A percentile compares a stretch with the other conserved stretches of the same genome.
Conservation (phyloP, 2,113 vertebrate species). For the Pelodiscus sinensis region DNA sequence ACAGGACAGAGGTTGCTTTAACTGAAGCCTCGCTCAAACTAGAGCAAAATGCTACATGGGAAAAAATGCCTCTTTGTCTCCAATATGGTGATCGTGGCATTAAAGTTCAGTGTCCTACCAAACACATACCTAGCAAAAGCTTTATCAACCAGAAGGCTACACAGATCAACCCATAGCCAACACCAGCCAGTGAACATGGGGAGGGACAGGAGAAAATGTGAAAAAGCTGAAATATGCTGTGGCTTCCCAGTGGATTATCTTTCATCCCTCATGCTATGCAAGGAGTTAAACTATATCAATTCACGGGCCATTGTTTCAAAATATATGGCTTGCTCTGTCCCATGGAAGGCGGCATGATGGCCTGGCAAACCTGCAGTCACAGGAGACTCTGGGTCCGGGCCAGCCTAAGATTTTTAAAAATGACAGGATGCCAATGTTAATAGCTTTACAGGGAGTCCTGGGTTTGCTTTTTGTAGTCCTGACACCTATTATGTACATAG, state of each 20-base stretch:
- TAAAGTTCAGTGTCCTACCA: not conserved
- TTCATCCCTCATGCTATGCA: not conserved
- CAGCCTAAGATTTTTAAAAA: constrained; percentile 10
- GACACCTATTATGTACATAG: not conserved
- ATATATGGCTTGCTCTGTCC: not conserved
- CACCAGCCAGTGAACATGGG: not conserved
- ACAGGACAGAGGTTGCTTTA: not conserved
- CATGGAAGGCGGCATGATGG: not conserved
- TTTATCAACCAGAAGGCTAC: not conserved
- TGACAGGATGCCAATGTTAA: not conserved
- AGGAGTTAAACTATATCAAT: not conserved
- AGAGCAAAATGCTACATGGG: not conserved
- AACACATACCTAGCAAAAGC: not conserved
- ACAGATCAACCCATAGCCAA: not conserved
- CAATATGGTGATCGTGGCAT: accelerated
- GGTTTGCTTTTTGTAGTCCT: not conserved
- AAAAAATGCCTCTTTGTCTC: not conserved
- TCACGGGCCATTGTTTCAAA: not conserved
- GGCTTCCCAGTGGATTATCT: not conserved
- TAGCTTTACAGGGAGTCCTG: not conserved
- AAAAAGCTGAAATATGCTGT: not conserved
- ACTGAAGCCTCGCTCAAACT: not conserved
- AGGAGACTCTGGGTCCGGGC: accelerated
- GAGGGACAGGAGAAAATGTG: not conserved
- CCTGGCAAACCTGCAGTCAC: not conserved